Conservation (phyloP, 2,888 invertebrate species). For the Temnothorax unifasciatus region DNA sequence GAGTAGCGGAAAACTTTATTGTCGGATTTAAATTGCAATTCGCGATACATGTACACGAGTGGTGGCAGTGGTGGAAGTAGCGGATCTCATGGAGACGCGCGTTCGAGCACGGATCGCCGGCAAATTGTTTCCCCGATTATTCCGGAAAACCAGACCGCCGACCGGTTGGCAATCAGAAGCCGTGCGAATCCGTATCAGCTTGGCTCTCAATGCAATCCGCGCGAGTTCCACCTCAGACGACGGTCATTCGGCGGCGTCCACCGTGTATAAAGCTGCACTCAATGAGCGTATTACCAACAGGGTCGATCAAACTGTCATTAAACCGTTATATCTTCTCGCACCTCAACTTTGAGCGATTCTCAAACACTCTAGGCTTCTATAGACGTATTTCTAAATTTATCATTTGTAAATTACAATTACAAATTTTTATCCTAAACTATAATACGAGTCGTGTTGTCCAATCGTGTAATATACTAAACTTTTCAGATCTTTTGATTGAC, state of each 20-base stretch:
- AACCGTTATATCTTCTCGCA: neutral
- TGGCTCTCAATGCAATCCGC: constrained; percentile 47
- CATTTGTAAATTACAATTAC: neutral
- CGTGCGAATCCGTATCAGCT: constrained; percentile 57
- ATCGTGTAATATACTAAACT: neutral
- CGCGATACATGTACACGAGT: constrained; percentile 33
- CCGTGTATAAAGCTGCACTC: constrained; percentile 1
- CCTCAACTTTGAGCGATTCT: neutral
- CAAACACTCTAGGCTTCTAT: neutral
- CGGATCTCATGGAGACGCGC: constrained; percentile 47
- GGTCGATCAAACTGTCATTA: neutral
- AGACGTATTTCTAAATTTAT: neutral
- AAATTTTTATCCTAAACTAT: neutral
- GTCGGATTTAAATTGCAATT: constrained; percentile 71
- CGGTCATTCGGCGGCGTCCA: neutral
- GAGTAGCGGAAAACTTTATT: constrained; percentile 67
- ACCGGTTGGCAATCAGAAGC: constrained; percentile 61
- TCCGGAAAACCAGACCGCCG: constrained; percentile 57
- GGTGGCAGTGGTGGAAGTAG: neutral
- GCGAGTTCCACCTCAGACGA: constrained; percentile 35
- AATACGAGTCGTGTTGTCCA: neutral
- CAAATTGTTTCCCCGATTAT: constrained; percentile 76
- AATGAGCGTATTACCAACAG: neutral
- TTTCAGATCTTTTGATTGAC: too few relatives aligned
- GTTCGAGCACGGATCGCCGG: constrained; percentile 53